Base-by-base conservation (phyloP, 2,797 vertebrate genomes). In the Epinephelus malabaricus region DNA sequence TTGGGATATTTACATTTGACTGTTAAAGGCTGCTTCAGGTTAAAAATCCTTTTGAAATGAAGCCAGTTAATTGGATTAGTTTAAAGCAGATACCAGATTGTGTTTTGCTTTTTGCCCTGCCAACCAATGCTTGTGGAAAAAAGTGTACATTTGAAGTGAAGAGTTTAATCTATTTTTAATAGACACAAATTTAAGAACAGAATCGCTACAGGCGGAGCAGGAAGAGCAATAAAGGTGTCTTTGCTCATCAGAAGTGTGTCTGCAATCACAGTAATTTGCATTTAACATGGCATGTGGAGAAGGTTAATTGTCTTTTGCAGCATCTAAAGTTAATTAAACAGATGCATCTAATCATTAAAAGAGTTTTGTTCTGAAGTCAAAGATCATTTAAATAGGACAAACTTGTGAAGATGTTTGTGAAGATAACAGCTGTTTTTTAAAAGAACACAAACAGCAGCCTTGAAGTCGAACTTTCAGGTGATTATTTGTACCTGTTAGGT, bases 21-120 rank as follows among this genome's bases (percentile, higher is more conserved):
- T 40, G 49, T 71, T 12, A 23, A 74, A 40, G 17, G 23, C 30
- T 45, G 61, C n/a, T 13, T 9, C 58, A 59, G 23, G 76, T 69
- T 27, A 75, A 77, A 81, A 54, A 68, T 53, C 51, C 53, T 69
- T 70, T 56, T 78, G 54, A 80, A 81, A 80, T 53, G 59, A 71
- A 74, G 38, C 21, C 6, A 1, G 14, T 72, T 82, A 80, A 82
- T 70, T 78, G 76, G 71, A 82, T 82, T 65, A 55, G 18, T 69
- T 43, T 74, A 34, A 71, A 70, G 49, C 5, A 23, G 74, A 73
- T 8, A 49, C 58, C 65, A 65, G 46, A 54, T 6, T 5, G 55
- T 30, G 49, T 73, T 66, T 65, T 14, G 2, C 15, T 55, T 66
- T 73, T 64, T n/a, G 27, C 49, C 69, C 30, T 0, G 2, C 5